Conservation (phyloP, 2,888 invertebrate species). For the Apotomis capreana region DNA sequence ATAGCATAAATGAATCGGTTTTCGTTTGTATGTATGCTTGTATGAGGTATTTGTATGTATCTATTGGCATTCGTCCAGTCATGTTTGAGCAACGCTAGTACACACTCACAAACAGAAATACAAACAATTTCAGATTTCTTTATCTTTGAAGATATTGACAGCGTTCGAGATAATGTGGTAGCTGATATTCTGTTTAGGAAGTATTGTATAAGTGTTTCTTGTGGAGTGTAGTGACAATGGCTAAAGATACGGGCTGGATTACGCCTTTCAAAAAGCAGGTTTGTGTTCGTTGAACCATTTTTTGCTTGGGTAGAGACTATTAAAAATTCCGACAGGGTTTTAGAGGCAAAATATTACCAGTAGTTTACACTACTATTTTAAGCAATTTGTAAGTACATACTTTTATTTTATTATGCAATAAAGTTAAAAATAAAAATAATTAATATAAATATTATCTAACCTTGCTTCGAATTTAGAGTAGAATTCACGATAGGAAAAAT, state of each 20-base stretch:
- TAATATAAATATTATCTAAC: too few species aligned
- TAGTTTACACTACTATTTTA: neutral
- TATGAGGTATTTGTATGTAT: neutral
- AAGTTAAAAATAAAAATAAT: too few species aligned
- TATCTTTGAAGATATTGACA: conserved; percentile 26
- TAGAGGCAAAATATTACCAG: too few species aligned
- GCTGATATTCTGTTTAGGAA: conserved; percentile 1
- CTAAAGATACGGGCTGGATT: conserved; percentile 14
- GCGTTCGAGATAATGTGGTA: conserved; percentile 27
- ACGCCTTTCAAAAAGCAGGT: conserved; percentile 38
- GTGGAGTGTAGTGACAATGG: conserved; percentile 7
- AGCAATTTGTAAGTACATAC: neutral
- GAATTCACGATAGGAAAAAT: too few species aligned
- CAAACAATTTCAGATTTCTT: conserved; percentile 6
- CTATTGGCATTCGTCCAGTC: conserved; percentile 21
- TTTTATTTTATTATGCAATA: too few species aligned
- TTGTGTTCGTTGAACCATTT: neutral
- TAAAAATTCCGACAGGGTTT: too few species aligned
- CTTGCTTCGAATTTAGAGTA: too few species aligned
- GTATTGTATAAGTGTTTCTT: neutral
- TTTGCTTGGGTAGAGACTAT: neutral
- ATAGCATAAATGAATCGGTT: neutral
- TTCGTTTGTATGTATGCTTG: neutral
- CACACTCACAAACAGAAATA: conserved; percentile 9
- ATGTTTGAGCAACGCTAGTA: neutral